Evolutionary conservation across 2,888 invertebrate genomes (phyloP), one percentile per base, ranked within the genome.

Genomic region (Drosophila trichaetosa): DNA sequence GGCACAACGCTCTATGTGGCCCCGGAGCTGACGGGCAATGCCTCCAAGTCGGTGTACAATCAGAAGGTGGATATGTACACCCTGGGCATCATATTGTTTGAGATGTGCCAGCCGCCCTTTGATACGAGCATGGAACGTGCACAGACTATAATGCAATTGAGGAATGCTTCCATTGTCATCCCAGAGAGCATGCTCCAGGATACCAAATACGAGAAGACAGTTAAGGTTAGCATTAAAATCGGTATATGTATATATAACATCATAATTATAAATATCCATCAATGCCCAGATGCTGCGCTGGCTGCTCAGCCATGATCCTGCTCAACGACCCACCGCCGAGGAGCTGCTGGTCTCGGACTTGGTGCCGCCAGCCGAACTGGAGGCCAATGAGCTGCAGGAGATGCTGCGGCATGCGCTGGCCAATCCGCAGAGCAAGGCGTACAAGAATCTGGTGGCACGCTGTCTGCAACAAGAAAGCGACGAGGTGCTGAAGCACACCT

Each of bases 1-100:
- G 99, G 99, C 33, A 99, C 99, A 34, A 97, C 97, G 0, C 94
- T 99, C 0, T 99, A 99, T 93, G 97, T 98, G 54, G 99, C 99
- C 0, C 99, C 99, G 0, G 99, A 99, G 92, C 94, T 99, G 1
- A 95, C 95, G 0, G 95, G 95, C 27, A 94, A 95, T 33, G 95
- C 95, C 0, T 94, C 95, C 0, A 97, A 96, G 92, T 96, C 96
- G 5, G 95, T 95, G 31, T 97, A 97, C 92, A 98, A 96, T 93
- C 97, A 98, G 94, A 97, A 97, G 93, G 97, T 97, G 11, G 97
- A 97, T 91, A 96, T 97, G 79, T 97, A 97, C 92, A 96, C 96
- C 2, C 92, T 97, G 56, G 99, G 99, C 5, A 96, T 99, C 46
- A 99, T 99, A 76, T 95, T 99, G 79, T 99, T 98, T 89, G 98